phyloP scores from a whole-genome alignment of 2,113 vertebrate genomes.

The Thymallus thymallus region DNA sequence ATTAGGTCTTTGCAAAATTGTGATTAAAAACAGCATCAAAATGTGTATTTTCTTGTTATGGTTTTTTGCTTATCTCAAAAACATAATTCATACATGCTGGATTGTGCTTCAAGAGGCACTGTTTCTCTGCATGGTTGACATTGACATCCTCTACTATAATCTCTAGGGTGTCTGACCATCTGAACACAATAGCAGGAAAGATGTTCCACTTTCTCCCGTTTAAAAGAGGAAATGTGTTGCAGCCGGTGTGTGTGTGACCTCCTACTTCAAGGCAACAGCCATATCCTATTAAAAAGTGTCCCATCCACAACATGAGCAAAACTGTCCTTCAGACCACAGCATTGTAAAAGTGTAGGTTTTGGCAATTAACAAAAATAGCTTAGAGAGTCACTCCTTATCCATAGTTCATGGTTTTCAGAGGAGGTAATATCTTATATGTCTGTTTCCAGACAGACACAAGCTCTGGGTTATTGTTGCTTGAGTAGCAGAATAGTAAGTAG shows the following conservation, averaged over 20 bases:
- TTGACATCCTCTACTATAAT: background rate
- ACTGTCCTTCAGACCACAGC: background rate
- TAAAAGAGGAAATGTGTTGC: too few species aligned
- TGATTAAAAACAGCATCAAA: conserved; percentile 11
- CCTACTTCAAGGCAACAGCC: background rate
- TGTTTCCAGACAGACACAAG: conserved; percentile 8
- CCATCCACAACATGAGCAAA: background rate
- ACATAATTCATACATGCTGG: background rate
- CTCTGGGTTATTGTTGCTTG: background rate
- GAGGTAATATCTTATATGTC: background rate
- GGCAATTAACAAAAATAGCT: conserved; percentile 3
- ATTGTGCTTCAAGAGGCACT: background rate
- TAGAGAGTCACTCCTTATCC: background rate
- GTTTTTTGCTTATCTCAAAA: background rate
- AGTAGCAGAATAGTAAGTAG: background rate
- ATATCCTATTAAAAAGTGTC: background rate
- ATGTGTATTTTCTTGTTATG: background rate
- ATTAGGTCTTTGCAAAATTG: background rate
- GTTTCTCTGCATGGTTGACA: too few species aligned
- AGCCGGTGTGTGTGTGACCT: background rate
- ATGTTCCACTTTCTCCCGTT: too few species aligned
- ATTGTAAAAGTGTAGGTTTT: conserved; percentile 1
- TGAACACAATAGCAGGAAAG: too few species aligned
- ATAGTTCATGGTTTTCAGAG: background rate
- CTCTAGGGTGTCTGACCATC: background rate